Evolutionary conservation across 64 coral and sea anemone genomes (phyloP).

Genomic region (Stylophora pistillata): DNA sequence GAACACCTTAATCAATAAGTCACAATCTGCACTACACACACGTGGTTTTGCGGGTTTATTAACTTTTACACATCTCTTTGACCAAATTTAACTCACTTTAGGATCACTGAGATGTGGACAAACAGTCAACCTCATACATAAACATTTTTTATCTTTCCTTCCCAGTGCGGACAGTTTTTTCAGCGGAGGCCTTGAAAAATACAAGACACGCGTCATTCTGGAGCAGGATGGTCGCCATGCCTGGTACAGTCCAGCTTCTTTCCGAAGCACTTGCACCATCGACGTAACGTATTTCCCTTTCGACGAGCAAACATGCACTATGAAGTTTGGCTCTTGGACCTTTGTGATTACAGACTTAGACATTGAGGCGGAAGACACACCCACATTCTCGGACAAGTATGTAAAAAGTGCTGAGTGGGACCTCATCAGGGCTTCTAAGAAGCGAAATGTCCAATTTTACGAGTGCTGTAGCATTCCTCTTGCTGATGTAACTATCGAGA

Average conservation of each 20-base stretch:
- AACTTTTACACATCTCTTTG: no score
- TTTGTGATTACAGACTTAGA: conserved; percentile 61
- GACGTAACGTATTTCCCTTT: conserved; percentile 84
- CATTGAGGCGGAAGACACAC: conserved; percentile 37
- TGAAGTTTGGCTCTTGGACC: conserved; percentile 86
- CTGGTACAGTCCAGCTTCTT: conserved; percentile 78
- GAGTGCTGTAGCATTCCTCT: conserved; percentile 57
- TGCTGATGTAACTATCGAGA: conserved; percentile 57
- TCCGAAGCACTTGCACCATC: conserved; percentile 71
- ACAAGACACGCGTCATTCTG: conserved; percentile 80
- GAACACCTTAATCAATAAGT: no score
- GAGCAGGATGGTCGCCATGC: conserved; percentile 48
- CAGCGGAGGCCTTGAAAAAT: conserved; percentile 78
- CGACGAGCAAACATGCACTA: conserved; percentile 70
- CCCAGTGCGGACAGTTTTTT: conserved; percentile 72
- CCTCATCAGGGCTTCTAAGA: conserved; percentile 47
- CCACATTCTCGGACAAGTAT: conserved; percentile 60
- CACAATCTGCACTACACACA: no score
- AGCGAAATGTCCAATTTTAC: conserved; percentile 35
- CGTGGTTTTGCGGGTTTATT: no score
- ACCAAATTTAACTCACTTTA: no score
- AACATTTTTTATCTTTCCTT: neutral
- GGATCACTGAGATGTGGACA: no score
- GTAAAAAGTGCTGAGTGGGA: conserved; percentile 80
- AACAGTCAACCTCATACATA: no score